phyloP scores from a whole-genome alignment of 2,113 vertebrate genomes.

The Synodontis membranacea region DNA sequence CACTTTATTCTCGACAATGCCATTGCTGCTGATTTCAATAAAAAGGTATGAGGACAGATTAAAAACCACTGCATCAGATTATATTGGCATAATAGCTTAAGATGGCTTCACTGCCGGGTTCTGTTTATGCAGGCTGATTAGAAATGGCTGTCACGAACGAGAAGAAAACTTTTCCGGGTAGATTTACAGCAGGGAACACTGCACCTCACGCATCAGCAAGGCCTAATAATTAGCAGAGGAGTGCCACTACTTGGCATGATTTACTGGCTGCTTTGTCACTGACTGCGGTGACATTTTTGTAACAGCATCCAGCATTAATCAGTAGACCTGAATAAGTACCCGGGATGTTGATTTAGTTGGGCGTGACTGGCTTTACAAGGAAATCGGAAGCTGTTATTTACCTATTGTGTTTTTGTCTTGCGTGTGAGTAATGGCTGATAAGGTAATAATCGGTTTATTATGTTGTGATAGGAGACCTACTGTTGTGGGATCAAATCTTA shows the following conservation, averaged over 20 bases:
- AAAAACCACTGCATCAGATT: constrained; percentile 40
- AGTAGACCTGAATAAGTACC: constrained; percentile 42
- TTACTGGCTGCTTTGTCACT: constrained; percentile 44
- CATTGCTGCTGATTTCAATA: constrained; percentile 27
- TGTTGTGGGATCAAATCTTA: neutral
- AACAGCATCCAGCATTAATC: constrained; percentile 23
- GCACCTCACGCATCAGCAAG: constrained; percentile 29
- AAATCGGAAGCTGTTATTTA: constrained; percentile 21
- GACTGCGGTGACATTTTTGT: constrained; percentile 32
- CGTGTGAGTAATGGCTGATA: constrained; percentile 18
- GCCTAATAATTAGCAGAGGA: constrained; percentile 47
- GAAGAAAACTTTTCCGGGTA: constrained; percentile 23
- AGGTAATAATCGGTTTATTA: constrained; percentile 13
- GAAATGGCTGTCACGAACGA: constrained; percentile 48
- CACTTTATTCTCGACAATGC: neutral
- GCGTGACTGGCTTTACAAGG: constrained; percentile 13
- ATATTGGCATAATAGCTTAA: constrained; percentile 48
- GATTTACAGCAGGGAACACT: constrained; percentile 33
- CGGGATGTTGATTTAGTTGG: constrained; percentile 15
- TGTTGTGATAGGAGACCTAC: constrained; percentile 3
- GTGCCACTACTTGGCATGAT: constrained; percentile 36
- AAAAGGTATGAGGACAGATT: constrained; percentile 22
- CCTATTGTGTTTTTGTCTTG: constrained; percentile 7
- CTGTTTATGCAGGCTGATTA: constrained; percentile 44
- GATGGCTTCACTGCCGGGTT: constrained; percentile 35